These are phyloP conservation scores for Coptodon rendalli DNA, from an alignment of 2,113 vertebrate species.

Conservation along the genomic window DNA sequence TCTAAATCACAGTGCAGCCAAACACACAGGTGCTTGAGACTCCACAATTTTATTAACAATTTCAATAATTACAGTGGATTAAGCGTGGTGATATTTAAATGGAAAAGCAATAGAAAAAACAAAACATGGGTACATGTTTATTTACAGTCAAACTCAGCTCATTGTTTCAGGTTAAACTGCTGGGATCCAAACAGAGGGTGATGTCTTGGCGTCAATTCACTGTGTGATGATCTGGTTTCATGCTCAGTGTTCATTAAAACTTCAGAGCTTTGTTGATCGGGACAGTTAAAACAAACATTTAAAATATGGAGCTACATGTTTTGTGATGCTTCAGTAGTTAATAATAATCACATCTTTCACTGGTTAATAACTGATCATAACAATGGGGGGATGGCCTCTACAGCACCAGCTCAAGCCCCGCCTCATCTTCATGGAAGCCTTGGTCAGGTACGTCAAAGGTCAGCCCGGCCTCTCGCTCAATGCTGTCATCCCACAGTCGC, in stretches of 20 bases:
- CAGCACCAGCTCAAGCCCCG: not conserved
- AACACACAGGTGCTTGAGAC: fast-evolving
- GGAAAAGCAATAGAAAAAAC: not conserved
- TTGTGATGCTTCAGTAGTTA: not conserved
- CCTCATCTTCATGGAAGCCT: not conserved
- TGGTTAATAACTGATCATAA: not conserved
- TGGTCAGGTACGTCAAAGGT: not conserved
- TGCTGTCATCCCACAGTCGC: not conserved
- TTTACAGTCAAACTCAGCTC: not conserved
- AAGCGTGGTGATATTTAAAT: fast-evolving
- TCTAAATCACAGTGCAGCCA: not conserved
- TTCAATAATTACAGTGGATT: fast-evolving
- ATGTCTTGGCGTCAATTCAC: fast-evolving
- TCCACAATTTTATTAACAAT: not conserved
- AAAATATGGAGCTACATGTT: not conserved
- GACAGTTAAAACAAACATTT: not conserved
- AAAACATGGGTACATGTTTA: fast-evolving
- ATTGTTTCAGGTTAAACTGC: not conserved
- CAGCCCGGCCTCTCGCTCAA: not conserved
- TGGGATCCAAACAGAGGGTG: fast-evolving
- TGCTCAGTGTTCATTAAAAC: not conserved
- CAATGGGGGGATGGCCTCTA: not conserved
- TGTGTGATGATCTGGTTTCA: not conserved
- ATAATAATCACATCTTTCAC: not conserved
- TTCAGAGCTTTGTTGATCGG: fast-evolving